A percentile compares a stretch with the other conserved stretches of the same genome.
These are phyloP conservation scores for Capreolus pygargus DNA, from an alignment of 2,113 vertebrate species.

Conservation along the genomic window DNA sequence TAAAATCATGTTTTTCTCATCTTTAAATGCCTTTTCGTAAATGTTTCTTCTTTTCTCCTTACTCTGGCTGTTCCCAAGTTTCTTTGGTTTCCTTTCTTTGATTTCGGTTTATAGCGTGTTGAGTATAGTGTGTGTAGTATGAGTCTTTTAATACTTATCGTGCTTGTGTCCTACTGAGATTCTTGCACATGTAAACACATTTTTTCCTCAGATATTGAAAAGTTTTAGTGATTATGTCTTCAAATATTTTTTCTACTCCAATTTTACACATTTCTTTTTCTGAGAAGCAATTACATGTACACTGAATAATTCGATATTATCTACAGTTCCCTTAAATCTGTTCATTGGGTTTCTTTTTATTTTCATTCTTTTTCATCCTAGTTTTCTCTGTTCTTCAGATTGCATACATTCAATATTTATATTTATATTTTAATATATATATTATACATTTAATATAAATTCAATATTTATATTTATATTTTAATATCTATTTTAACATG, in stretches of 20 bases:
- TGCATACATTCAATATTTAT: not conserved
- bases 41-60: not conserved
- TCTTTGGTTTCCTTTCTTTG: not conserved
- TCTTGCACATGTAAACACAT: not conserved
- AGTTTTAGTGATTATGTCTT: not conserved
- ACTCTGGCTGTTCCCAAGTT: not conserved
- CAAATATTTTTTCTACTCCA: not conserved
- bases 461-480: not conserved
- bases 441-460: not conserved
- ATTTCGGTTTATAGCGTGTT: not conserved
- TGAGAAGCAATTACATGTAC: not conserved
- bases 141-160: not conserved
- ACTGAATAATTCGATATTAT: not conserved
- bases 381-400: not conserved
- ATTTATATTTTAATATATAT: not conserved
- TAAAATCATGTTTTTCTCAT: not conserved
- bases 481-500: not conserved
- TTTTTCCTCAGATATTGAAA: not conserved
- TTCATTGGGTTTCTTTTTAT: not conserved
- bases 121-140: too few species aligned
- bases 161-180: not conserved
- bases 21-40: not conserved
- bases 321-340: not conserved
- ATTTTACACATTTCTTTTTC: not conserved
- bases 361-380: not conserved